These are phyloP conservation scores for Garrulus glandarius DNA, from an alignment of 2,797 vertebrate species.

Conservation along the genomic window DNA sequence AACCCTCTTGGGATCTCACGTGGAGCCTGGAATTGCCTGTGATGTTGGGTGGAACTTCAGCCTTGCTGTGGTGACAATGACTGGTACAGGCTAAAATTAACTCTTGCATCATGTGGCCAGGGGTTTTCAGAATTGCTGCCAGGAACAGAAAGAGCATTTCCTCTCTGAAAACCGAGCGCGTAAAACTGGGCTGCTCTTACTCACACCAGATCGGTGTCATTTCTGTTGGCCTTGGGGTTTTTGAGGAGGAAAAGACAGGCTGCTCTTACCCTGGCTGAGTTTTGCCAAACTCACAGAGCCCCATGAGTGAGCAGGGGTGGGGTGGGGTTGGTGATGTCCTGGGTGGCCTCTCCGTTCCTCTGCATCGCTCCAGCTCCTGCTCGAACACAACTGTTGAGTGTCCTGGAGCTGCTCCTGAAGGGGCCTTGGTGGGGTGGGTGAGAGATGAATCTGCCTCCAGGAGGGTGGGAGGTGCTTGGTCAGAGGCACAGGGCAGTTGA, in stretches of 20 bases:
- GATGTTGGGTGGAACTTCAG: neutral
- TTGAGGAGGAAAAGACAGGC: neutral
- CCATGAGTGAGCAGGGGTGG: fast-evolving
- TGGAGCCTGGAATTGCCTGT: neutral
- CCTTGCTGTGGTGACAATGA: neutral
- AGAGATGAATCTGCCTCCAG: neutral
- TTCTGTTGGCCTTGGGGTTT: neutral
- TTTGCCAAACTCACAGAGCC: neutral
- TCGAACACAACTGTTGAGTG: too few species aligned
- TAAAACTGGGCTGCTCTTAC: neutral
- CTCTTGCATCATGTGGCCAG: neutral
- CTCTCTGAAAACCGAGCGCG: neutral
- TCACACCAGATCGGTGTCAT: neutral
- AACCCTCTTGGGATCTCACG: neutral
- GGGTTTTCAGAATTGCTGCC: conserved; percentile 46
- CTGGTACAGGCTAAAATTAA: conserved; percentile 7
- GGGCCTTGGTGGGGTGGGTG: too few species aligned
- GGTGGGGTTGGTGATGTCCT: neutral
- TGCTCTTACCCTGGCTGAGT: neutral
- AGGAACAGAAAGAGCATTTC: conserved; percentile 27
- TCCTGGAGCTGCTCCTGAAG: neutral
- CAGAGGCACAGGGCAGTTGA: neutral
- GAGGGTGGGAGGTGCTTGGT: neutral
- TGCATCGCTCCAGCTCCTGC: neutral
- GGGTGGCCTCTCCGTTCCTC: neutral